A percentile compares a stretch with the other conserved stretches of the same genome.
Evolutionary conservation across 2,113 vertebrate species (phyloP).

Genomic region (Marmota monax): DNA sequence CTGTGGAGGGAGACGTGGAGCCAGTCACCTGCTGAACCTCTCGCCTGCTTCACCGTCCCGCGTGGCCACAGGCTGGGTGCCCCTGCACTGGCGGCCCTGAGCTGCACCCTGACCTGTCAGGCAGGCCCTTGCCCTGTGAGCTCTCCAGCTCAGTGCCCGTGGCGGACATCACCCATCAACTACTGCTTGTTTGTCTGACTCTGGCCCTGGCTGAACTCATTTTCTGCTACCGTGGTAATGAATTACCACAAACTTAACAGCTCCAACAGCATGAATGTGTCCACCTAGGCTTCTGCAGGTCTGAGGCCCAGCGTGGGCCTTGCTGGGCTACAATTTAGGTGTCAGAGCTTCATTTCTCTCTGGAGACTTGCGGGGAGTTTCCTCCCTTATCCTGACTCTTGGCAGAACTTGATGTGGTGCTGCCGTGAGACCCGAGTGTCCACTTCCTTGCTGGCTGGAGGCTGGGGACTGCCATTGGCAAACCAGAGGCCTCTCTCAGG

Average conservation of each 20-base stretch:
- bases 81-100: not conserved
- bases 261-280: not conserved
- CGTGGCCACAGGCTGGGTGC: not conserved
- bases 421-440: too few relatives aligned
- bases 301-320: not conserved
- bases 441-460: not conserved
- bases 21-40: not conserved
- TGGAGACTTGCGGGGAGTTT: not conserved
- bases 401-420: not conserved
- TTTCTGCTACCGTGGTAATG: not conserved
- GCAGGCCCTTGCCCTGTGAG: too few relatives aligned
- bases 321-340: not conserved
- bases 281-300: too few relatives aligned
- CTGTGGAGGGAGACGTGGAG: too few relatives aligned
- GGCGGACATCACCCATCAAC: not conserved
- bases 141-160: fast-evolving
- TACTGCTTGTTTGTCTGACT: not conserved
- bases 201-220: fast-evolving
- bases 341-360: not conserved
- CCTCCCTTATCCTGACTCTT: not conserved
- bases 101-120: too few relatives aligned
- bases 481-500: not conserved
- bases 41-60: not conserved
- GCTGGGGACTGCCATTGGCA: not conserved
- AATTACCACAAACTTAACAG: not conserved